phyloP scores from a whole-genome alignment of 35 echinoderm and acorn worm species.

The Antedon bifida region DNA sequence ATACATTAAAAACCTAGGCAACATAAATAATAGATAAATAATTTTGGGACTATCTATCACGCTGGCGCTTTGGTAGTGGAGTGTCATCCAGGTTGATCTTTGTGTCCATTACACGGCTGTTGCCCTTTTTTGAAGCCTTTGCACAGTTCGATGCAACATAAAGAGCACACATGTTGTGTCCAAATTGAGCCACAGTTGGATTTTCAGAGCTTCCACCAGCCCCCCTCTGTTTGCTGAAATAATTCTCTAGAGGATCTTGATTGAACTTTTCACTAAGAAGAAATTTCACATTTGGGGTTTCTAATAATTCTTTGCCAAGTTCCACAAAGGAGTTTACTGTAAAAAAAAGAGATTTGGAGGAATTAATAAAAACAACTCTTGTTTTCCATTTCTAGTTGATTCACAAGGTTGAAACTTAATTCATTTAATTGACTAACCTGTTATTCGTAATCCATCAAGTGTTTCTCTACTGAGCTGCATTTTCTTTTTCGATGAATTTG shows the following conservation, averaged over 20 bases:
- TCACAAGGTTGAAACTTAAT: too few species aligned
- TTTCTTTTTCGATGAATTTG: not conserved
- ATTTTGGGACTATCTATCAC: too few species aligned
- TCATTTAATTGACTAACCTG: slow-evolving; percentile 3
- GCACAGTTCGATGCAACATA: not conserved
- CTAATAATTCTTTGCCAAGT: not conserved
- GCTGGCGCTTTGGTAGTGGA: not conserved
- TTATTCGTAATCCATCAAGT: slow-evolving; percentile 5
- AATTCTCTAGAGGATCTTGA: slow-evolving; percentile 1
- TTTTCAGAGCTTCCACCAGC: slow-evolving; percentile 1
- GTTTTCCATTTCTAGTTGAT: not conserved
- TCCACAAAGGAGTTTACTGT: not conserved
- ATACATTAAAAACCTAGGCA: too few species aligned
- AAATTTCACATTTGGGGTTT: not conserved
- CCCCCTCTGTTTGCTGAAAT: slow-evolving; percentile 4
- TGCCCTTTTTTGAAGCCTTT: not conserved
- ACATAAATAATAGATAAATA: too few species aligned
- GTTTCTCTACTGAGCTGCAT: slow-evolving; percentile 3
- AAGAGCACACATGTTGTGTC: not conserved
- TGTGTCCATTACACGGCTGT: not conserved
- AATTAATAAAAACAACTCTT: not conserved
- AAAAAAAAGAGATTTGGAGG: not conserved
- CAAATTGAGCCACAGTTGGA: not conserved
- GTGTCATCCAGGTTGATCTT: not conserved
- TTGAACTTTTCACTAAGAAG: not conserved